Evolutionary conservation across 2,888 invertebrate species (phyloP).

Genomic region (Masnerella sp.): DNA sequence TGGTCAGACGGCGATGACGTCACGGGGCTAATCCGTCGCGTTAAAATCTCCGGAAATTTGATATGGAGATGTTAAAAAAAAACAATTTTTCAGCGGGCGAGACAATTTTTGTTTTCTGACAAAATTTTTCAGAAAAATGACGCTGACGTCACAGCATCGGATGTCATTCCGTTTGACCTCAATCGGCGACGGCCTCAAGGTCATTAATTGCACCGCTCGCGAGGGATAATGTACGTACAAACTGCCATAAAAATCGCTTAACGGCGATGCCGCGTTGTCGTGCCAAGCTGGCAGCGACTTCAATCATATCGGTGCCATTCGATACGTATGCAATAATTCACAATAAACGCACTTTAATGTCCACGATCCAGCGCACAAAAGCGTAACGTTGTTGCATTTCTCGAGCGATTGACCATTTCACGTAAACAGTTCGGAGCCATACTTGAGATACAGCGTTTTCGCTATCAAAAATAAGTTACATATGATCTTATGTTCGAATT

Average conservation of each 20-base stretch:
- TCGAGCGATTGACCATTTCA: constrained; percentile 10
- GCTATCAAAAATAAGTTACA: background rate
- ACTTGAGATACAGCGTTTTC: too few species aligned
- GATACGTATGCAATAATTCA: constrained; percentile 50
- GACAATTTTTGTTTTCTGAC: too few species aligned
- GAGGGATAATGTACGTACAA: constrained; percentile 47
- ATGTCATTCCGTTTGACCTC: constrained; percentile 64
- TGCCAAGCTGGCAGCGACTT: constrained; percentile 47
- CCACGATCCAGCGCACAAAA: constrained; percentile 21
- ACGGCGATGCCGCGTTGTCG: constrained; percentile 49
- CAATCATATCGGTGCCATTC: constrained; percentile 59
- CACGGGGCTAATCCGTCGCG: constrained; percentile 9
- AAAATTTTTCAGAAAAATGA: background rate
- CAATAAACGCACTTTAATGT: constrained; percentile 41
- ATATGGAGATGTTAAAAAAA: constrained; percentile 3
- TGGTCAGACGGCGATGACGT: constrained; percentile 3
- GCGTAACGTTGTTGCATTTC: constrained; percentile 14
- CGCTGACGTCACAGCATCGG: constrained; percentile 25
- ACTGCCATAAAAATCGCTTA: constrained; percentile 64
- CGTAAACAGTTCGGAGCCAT: too few species aligned
- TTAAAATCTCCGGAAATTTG: constrained; percentile 9
- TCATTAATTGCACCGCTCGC: constrained; percentile 63
- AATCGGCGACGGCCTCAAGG: constrained; percentile 62
- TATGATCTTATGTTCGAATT: too few species aligned
- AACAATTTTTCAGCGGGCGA: constrained; percentile 15